phyloP scores from a whole-genome alignment of 1,140 invertebrate genomes.

The Sesamia nonagrioides region DNA sequence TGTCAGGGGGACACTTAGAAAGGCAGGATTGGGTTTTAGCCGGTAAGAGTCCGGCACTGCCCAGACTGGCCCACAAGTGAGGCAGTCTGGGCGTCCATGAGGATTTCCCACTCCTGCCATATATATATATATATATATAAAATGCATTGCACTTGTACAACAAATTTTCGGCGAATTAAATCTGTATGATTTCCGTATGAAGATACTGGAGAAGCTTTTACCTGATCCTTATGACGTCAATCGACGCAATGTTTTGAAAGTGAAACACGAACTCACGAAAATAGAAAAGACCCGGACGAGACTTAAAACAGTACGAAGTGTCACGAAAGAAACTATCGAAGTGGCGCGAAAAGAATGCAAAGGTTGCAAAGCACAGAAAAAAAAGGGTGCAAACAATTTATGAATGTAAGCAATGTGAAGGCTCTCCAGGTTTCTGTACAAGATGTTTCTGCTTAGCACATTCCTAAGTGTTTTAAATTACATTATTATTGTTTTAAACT shows the following conservation, averaged over 20 bases:
- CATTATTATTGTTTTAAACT: conserved; percentile 3
- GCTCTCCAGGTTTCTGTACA: conserved; percentile 47
- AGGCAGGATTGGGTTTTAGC: too few species aligned
- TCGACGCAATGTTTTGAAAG: conserved; percentile 54
- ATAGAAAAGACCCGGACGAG: conserved; percentile 55
- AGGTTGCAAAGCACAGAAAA: conserved; percentile 53
- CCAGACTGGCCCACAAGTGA: too few species aligned
- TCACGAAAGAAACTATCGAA: conserved; percentile 54
- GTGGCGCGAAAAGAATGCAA: conserved; percentile 56
- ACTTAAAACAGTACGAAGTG: conserved; percentile 48
- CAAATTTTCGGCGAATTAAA: conserved; percentile 58
- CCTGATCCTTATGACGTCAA: conserved; percentile 46
- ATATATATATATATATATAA: too few species aligned
- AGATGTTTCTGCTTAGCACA: neutral
- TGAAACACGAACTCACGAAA: conserved; percentile 56
- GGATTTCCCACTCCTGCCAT: too few species aligned
- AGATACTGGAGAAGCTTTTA: conserved; percentile 50
- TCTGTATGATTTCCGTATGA: conserved; percentile 58
- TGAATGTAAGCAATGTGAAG: conserved; percentile 57
- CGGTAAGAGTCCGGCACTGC: too few species aligned
- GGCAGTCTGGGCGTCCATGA: too few species aligned
- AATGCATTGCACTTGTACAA: conserved; percentile 49
- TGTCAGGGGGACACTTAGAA: too few species aligned
- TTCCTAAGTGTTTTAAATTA: neutral
- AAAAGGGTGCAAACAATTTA: conserved; percentile 56